These are phyloP conservation scores for Pygmarrhopalites habei DNA, from an alignment of 1,140 invertebrate genomes.

Conservation along the genomic window DNA sequence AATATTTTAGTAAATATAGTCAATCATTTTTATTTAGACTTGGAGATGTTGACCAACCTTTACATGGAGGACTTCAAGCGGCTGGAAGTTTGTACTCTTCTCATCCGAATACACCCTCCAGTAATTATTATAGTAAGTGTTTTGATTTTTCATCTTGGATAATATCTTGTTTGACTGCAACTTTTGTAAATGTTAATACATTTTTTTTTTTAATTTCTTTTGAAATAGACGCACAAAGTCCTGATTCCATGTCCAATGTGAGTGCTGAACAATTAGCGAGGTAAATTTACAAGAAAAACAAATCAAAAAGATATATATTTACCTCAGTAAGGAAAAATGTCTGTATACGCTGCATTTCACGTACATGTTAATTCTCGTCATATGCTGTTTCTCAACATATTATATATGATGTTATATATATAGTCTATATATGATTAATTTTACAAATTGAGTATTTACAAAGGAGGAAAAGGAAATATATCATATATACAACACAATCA, in stretches of 20 bases:
- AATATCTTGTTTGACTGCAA: too few relatives aligned
- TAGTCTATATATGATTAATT: not conserved
- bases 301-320: not conserved
- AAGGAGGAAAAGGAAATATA: not conserved
- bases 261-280: not conserved
- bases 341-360: not conserved
- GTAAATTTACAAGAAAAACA: not conserved
- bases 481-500: not conserved
- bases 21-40: not conserved
- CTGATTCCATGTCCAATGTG: not conserved
- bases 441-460: not conserved
- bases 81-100: not conserved
- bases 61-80: not conserved
- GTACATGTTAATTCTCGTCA: not conserved
- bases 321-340: not conserved
- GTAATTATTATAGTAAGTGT: too few relatives aligned
- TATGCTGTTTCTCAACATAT: not conserved
- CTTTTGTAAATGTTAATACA: too few relatives aligned
- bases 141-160: too few relatives aligned
- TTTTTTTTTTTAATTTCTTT: too few relatives aligned
- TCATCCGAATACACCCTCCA: not conserved
- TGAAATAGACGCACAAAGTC: not conserved
- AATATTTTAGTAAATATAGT: not conserved
- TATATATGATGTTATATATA: not conserved
- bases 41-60: not conserved